Conservation (phyloP, 2,797 vertebrate genomes). For the Florisuga fusca region DNA sequence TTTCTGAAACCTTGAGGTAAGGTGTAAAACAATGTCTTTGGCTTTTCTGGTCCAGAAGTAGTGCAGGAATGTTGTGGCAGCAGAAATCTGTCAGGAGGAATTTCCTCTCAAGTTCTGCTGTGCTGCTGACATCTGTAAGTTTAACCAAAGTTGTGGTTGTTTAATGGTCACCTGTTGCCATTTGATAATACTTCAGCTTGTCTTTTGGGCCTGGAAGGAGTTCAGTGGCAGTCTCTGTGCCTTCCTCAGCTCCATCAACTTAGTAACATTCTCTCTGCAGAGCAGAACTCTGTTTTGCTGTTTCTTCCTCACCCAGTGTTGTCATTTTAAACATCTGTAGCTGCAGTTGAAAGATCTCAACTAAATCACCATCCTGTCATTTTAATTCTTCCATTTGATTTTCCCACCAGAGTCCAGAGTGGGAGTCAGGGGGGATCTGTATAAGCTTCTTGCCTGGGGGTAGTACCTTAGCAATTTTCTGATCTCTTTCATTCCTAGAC, state of each 20-base stretch:
- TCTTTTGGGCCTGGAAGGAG: background rate
- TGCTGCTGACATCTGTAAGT: background rate
- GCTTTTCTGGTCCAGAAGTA: background rate
- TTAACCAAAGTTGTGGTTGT: background rate
- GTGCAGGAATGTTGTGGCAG: background rate
- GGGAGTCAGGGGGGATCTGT: background rate
- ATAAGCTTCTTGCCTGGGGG: background rate
- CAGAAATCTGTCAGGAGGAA: background rate
- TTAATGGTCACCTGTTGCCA: background rate
- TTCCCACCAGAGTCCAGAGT: background rate
- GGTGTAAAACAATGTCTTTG: background rate
- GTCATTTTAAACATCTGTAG: background rate
- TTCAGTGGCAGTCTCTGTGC: background rate
- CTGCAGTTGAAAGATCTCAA: background rate
- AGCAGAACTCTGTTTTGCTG: background rate
- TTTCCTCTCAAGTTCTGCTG: background rate
- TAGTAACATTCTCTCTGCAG: background rate
- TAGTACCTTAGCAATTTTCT: background rate
- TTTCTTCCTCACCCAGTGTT: background rate
- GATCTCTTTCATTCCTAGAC: background rate
- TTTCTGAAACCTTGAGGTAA: background rate
- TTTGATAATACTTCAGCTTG: background rate
- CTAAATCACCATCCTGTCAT: background rate
- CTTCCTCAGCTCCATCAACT: background rate
- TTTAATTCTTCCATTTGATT: background rate